Evolutionary conservation across 92 coral and sea anemone genomes (phyloP), one percentile per base, ranked within the genome.

Genomic region (Chrysogorgia sp.): DNA sequence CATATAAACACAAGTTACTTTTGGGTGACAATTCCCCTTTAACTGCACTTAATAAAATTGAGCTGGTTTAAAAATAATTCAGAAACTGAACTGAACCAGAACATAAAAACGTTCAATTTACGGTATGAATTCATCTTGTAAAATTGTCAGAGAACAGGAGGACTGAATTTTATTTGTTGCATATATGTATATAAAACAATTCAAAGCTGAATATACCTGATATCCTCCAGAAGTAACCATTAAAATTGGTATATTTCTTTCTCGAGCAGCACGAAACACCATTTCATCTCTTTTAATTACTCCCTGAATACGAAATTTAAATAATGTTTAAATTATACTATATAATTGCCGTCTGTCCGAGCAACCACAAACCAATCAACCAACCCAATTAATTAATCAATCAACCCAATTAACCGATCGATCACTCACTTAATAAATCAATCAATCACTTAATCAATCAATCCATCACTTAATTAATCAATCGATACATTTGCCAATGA

Each of bases 191-290:
- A 37, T 7, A 47, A 47, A 47, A 15, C 2, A 47, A 7, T 7
- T 47, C 7, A 7, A 45, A 21, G 14, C 22, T 15, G 22, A 0
- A 7, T n/a, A 7, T 83, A 90, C 98, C 93, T 93, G 98, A 67
- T 94, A 94, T 32, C 98, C 98, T 67, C 98, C 98, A 30, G 98
- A 94, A 0, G 98, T 94, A 33, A 94, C 85, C 98, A 94, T 94
- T 21, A 91, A 83, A 74, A 94, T 77, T 33, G 98, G 97, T 49
- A 89, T 89, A 13, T 77, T 76, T 74, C 92, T 85, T 47, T 74
- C 52, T 29, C 92, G 81, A 22, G 92, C 91, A 72, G 86, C 92
- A 71, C 83, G 79, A 82, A 94, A 94, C 10, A 94, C 98, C 35
- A 94, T 85, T 71, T 89, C 91, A 66, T 94, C 98, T 83, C 98